phyloP scores from a whole-genome alignment of 2,797 vertebrate species.

The Onychomys torridus region DNA sequence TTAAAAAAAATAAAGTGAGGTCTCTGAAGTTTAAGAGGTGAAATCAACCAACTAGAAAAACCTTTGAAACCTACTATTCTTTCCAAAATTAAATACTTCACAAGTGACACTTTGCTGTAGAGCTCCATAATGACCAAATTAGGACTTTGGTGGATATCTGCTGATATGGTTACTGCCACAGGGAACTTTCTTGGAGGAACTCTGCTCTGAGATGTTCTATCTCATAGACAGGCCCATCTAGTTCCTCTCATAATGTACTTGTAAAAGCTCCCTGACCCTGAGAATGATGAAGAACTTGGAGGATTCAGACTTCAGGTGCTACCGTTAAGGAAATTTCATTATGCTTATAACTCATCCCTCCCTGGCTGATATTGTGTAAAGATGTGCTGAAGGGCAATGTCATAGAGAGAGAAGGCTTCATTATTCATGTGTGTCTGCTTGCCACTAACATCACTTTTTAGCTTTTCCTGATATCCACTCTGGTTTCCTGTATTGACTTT shows the following conservation, averaged over 20 bases:
- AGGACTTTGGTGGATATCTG: neutral
- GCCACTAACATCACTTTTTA: neutral
- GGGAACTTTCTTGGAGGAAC: conserved; percentile 86
- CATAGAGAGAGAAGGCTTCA: neutral
- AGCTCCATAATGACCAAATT: neutral
- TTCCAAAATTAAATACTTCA: neutral
- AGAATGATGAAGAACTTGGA: conserved; percentile 80
- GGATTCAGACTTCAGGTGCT: neutral
- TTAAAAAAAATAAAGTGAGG: neutral
- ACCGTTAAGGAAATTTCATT: neutral
- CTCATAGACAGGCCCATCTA: conserved; percentile 88
- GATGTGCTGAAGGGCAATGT: neutral
- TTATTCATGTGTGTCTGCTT: neutral
- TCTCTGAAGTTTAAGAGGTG: neutral
- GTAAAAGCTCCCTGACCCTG: conserved; percentile 80
- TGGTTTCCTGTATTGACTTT: neutral
- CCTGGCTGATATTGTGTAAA: neutral
- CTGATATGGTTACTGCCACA: neutral
- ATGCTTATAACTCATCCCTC: neutral
- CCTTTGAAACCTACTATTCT: neutral
- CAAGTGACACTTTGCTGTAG: neutral
- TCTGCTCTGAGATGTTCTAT: conserved; percentile 91
- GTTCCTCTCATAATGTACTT: conserved; percentile 85
- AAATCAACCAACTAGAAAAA: neutral
- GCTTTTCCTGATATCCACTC: neutral